Evolutionary conservation across 2,113 vertebrate species (phyloP).

Genomic region (Mobula hypostoma): DNA sequence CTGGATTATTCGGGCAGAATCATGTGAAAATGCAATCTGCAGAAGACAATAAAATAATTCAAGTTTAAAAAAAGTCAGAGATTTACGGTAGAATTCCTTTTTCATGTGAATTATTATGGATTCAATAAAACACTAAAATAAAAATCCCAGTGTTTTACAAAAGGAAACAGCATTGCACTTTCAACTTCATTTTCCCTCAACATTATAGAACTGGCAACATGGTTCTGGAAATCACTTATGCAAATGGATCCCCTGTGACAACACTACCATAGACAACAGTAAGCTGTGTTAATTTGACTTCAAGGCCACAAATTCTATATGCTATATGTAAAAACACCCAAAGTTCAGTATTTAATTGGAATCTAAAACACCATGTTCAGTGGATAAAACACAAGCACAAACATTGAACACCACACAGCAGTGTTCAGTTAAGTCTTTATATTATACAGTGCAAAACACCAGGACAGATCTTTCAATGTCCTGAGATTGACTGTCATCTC

Average conservation of each 20-base stretch:
- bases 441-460: background rate
- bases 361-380: background rate
- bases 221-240: background rate
- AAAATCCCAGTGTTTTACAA: background rate
- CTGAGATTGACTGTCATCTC: too few relatives aligned
- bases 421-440: background rate
- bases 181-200: background rate
- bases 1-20: constrained; percentile 87
- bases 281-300: background rate
- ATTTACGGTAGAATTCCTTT: background rate
- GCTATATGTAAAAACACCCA: background rate
- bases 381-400: too few relatives aligned
- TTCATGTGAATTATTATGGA: background rate
- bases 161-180: background rate
- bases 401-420: background rate
- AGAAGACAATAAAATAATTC: background rate
- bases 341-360: background rate
- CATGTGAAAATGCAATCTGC: constrained; percentile 87
- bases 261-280: background rate
- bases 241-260: background rate
- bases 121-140: background rate
- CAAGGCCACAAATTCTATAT: background rate
- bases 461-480: too few relatives aligned
- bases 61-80: background rate
- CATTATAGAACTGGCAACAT: background rate